Percentiles rank a stretch among this genome's conserved stretches.
phyloP scores from a whole-genome alignment of 2,888 invertebrate species.

The Dysmachus trigonus region DNA sequence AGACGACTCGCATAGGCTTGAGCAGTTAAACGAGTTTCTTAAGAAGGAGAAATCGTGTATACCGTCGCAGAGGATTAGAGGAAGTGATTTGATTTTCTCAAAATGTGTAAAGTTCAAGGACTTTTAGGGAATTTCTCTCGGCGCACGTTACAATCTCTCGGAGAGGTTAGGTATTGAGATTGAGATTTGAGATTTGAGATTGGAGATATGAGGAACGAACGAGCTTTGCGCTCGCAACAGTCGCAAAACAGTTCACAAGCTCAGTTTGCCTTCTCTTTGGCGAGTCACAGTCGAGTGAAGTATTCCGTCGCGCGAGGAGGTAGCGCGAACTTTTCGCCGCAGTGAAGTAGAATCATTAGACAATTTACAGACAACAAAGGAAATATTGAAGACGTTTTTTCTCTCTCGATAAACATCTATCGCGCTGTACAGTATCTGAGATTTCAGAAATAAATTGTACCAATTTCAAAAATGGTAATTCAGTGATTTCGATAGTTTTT shows the following conservation, averaged over 20 bases:
- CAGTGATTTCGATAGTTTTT: neutral
- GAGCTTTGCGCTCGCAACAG: neutral
- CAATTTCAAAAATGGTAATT: neutral
- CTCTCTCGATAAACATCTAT: neutral
- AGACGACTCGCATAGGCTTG: neutral
- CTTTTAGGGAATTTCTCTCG: neutral
- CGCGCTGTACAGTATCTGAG: neutral
- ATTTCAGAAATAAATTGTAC: neutral
- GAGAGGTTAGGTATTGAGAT: neutral
- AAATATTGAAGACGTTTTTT: neutral
- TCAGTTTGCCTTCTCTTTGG: neutral
- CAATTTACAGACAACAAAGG: neutral
- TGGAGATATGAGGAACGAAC: no score
- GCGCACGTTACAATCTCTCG: neutral
- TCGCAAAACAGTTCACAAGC: neutral
- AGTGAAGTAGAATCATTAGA: neutral
- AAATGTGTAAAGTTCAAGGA: neutral
- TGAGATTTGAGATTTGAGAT: neutral
- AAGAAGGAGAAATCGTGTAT: neutral
- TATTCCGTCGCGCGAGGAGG: slow-evolving; percentile 5
- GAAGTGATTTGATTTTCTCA: neutral
- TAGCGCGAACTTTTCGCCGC: neutral
- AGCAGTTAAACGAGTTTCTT: neutral
- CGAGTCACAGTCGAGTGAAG: slow-evolving; percentile 16
- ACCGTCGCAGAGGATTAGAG: neutral